These are phyloP conservation scores for Scomber japonicus DNA, from an alignment of 2,113 vertebrate genomes.

Conservation along the genomic window DNA sequence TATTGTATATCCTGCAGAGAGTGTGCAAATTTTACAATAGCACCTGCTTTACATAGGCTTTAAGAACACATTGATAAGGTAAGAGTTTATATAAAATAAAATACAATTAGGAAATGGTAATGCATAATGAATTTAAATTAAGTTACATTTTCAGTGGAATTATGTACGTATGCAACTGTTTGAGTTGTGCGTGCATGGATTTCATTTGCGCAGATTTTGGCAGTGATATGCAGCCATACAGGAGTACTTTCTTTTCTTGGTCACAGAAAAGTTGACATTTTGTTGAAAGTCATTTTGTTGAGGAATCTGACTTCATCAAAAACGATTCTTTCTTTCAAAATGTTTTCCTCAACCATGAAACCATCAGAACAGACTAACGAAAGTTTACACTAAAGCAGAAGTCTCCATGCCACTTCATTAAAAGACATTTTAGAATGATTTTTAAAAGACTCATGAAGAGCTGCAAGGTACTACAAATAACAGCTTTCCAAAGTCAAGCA, in stretches of 20 bases:
- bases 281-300: neutral
- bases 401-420: neutral
- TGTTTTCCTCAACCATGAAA: neutral
- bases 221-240: neutral
- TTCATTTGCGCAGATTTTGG: neutral
- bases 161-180: too few relatives aligned
- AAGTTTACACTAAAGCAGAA: neutral
- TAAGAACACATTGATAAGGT: too few relatives aligned
- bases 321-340: neutral
- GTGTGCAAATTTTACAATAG: neutral
- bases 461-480: conserved; percentile 3
- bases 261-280: conserved; percentile 1
- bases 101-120: too few relatives aligned
- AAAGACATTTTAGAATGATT: neutral
- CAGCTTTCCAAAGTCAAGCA: neutral
- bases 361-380: neutral
- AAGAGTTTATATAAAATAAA: too few relatives aligned
- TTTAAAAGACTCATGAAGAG: neutral
- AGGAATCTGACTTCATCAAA: neutral
- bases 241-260: neutral
- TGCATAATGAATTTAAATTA: too few relatives aligned
- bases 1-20: neutral
- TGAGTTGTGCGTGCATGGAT: too few relatives aligned
- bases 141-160: too few relatives aligned
- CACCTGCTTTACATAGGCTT: too few relatives aligned